Base-by-base conservation (phyloP, 2,888 invertebrate species). In the Callyntrura sp. region DNA sequence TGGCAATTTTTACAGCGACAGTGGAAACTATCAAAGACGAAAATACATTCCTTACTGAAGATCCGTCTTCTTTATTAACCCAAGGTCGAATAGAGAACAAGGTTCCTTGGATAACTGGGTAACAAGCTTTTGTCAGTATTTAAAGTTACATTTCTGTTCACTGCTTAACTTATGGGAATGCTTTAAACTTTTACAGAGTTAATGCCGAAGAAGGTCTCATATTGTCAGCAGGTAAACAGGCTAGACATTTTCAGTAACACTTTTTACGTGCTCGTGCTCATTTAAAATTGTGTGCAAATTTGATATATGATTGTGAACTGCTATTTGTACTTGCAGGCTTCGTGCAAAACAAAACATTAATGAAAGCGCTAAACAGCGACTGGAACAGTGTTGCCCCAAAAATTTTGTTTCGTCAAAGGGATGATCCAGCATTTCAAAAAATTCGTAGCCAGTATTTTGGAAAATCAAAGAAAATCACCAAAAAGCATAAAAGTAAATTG, bases 1-100 rank as follows among this genome's bases (percentile, higher is more conserved):
- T 90, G 12, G 25, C 81, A 11, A 28, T 91, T 5, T 93, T 92
- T 55, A 84, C 88, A 14, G 88, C 92, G 8, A 90, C 92, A 12
- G 43, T 93, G 1, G 93, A 93, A 89, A 78, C 73, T 23, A 68
- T 92, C n/a, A 90, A 91, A 5, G 93, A 93, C 57, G 88, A 91
- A 23, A 85, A 93, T 5, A 76, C 93, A 4, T 93, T 93, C 51
- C 45, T 93, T 9, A 68, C 87, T 17, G 91, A 92, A 81, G 68
- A 92, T 8, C 93, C 93, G 0, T 35, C 73, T 9, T 82, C 55
- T 0, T 55, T 92, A 9, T n/a, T 93, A 11, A 86, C 82, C 45
- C n/a, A 76, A 12, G 93, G 92, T 0, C 45, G 81, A 20, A 86
- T 92, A 48, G 82, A 87, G n/a, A 88, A 85, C n/a, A 89, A 87